Evolutionary conservation across 2,797 vertebrate species (phyloP).

Genomic region (Mallotus villosus): DNA sequence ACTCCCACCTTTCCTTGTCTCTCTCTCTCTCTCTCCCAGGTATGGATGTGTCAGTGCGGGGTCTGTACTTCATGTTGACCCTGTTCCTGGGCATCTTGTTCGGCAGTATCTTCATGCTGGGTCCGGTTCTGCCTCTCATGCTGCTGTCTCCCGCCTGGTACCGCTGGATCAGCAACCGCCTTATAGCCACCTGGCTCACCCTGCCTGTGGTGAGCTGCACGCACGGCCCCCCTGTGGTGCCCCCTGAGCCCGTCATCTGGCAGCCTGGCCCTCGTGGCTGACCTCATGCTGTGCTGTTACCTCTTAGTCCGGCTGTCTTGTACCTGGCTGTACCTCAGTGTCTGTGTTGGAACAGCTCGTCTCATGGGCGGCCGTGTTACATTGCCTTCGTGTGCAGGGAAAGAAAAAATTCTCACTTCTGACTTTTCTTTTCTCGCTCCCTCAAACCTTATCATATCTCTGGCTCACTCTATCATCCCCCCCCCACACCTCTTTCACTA

Average conservation of each 20-base stretch:
- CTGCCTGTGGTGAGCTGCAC: conserved; percentile 89
- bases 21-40: conserved; percentile 48
- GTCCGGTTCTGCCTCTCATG: conserved; percentile 91
- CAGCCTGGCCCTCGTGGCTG: neutral
- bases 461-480: conserved; percentile 4
- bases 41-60: conserved; percentile 86
- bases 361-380: too few species aligned
- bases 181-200: conserved; percentile 96
- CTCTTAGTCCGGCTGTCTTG: neutral
- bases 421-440: neutral
- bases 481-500: conserved; percentile 23
- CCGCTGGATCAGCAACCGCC: conserved; percentile 91
- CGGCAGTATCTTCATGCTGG: conserved; percentile 94
- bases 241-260: too few species aligned
- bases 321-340: neutral
- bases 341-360: neutral
- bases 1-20: neutral
- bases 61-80: conserved; percentile 87
- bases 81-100: conserved; percentile 94
- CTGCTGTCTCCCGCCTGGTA: conserved; percentile 91
- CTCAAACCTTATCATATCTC: neutral
- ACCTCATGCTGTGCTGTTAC: neutral
- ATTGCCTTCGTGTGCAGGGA: too few species aligned
- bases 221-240: conserved; percentile 13
- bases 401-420: neutral